Base-by-base conservation (phyloP, 1,140 invertebrate genomes). In the Babylonia areolata region DNA sequence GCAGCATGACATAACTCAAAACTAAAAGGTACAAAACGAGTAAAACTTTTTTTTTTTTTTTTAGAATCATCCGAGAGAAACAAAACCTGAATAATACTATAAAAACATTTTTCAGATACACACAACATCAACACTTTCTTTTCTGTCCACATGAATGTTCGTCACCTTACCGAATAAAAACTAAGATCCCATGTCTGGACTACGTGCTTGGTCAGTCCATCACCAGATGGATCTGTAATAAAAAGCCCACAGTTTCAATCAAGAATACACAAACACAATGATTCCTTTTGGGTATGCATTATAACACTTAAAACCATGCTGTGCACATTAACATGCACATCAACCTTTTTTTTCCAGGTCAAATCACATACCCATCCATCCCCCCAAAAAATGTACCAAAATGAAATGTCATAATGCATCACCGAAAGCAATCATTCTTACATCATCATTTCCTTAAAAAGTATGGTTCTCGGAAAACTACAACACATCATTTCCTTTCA, bases 91-190 rank as follows among this genome's bases (percentile, higher is more conserved):
- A n/a, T 71, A 9, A 71, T 6, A 71, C 69, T 9, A 71, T 28
- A 28, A n/a, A 71, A 9, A 33, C 33, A 12, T n/a, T 71, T n/a
- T 33, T n/a, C 9, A 11, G 9, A 71, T 71, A n/a, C 69, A 71
- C 69, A 71, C 69, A 12, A 9, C 69, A 9, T 0, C 11, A 35
- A 77, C 23, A 35, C 9, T 77, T 37, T 33, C 33, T 33, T 33
- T 37, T 79, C 39, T n/a, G 39, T 40, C 35, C 31, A 0, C 28
- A n/a, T 40, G 42, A 80, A 54, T 80, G 51, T 42, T 54, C 20
- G 42, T 80, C 42, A 80, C 78, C 78, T 80, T 80, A 80, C 78
- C 78, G 78, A 80, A 80, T 54, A 31, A 46, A 15, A 80, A 80
- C 78, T 80, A 80, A 54, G n/a, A 35, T n/a, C 78, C 42, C 23